A percentile compares a stretch with the other conserved stretches of the same genome.
These are phyloP conservation scores for Noctua comes DNA, from an alignment of 2,888 invertebrate species.

Conservation along the genomic window DNA sequence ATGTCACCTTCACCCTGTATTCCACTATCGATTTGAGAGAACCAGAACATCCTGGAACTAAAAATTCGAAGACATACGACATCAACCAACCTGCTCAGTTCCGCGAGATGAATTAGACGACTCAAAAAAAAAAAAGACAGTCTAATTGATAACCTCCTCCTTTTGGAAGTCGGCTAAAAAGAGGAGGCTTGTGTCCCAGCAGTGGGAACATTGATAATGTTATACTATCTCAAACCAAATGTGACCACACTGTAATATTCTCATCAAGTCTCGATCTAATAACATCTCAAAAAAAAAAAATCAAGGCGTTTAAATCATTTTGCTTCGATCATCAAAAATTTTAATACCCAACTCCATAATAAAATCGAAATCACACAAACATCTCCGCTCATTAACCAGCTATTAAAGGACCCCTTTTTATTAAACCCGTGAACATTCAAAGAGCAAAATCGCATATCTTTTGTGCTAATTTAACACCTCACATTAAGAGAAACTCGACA, in stretches of 20 bases:
- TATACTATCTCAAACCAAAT: not conserved
- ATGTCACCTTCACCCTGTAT: not conserved
- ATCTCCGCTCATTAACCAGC: conserved; percentile 60
- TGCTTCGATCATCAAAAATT: not conserved
- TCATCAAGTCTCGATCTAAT: not conserved
- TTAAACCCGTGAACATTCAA: conserved; percentile 49
- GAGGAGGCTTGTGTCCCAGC: not conserved
- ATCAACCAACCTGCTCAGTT: not conserved
- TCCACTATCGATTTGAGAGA: not conserved
- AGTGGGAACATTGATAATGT: not conserved
- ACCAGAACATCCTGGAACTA: not conserved
- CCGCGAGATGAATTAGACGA: not conserved
- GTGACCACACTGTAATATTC: too few relatives aligned
- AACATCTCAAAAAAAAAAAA: not conserved
- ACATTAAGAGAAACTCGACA: conserved; percentile 74
- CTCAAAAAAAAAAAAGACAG: too few relatives aligned
- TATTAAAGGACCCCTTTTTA: conserved; percentile 57
- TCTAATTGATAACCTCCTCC: too few relatives aligned
- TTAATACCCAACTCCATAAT: conserved; percentile 24
- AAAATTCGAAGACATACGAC: not conserved
- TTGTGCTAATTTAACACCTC: conserved; percentile 68
- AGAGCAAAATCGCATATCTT: conserved; percentile 57
- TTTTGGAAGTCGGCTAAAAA: too few relatives aligned
- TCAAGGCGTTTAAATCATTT: conserved; percentile 7
- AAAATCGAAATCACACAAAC: conserved; percentile 38